phyloP scores from a whole-genome alignment of 2,113 vertebrate genomes.

The Rallus limicola region DNA sequence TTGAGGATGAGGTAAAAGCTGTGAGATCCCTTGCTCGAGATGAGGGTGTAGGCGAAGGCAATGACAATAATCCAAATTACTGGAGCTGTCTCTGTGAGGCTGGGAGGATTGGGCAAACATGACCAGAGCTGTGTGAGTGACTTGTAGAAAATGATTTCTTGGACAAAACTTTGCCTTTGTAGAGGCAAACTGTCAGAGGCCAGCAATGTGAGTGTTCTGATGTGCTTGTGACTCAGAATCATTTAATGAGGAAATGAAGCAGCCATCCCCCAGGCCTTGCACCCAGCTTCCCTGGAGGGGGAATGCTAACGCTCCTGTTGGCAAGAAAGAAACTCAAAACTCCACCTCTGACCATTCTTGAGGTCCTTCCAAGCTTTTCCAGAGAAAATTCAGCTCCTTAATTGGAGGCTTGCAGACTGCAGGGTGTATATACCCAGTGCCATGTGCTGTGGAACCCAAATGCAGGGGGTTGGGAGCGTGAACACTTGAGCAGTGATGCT shows the following conservation, averaged over 20 bases:
- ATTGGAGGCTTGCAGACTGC: background rate
- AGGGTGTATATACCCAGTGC: rapidly evolving
- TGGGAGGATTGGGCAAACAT: background rate
- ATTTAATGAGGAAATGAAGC: conserved; percentile 19
- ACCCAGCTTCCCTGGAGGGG: background rate
- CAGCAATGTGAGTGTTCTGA: background rate
- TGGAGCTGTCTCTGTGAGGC: background rate
- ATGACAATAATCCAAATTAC: background rate
- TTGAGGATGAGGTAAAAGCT: conserved; percentile 3
- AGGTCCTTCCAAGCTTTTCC: background rate
- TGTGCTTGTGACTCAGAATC: conserved; percentile 29
- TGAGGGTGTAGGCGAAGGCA: background rate
- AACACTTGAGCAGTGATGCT: rapidly evolving
- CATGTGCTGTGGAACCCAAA: background rate
- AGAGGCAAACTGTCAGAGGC: conserved; percentile 18
- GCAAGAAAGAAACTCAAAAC: background rate
- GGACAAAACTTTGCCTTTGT: background rate
- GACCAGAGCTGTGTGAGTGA: background rate
- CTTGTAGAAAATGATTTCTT: conserved; percentile 45
- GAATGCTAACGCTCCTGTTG: background rate
- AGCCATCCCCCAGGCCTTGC: background rate
- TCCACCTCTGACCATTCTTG: rapidly evolving
- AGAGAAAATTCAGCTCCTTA: background rate
- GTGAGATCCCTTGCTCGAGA: background rate
- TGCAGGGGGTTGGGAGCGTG: rapidly evolving